These are phyloP conservation scores for Tadarida brasiliensis DNA, from an alignment of 2,797 vertebrate genomes.

Conservation along the genomic window DNA sequence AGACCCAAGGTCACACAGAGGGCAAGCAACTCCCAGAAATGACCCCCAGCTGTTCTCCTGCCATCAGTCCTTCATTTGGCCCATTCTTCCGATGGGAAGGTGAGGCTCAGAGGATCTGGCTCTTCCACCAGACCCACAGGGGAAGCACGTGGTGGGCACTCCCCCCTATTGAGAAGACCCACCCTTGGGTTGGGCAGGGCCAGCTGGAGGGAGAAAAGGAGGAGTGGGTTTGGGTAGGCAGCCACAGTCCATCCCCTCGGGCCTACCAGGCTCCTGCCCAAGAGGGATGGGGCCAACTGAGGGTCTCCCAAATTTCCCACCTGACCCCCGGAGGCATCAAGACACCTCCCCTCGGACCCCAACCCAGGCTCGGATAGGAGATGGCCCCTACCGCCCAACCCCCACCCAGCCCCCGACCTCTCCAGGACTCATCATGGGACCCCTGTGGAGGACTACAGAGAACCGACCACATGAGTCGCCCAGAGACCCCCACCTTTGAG, in stretches of 20 bases:
- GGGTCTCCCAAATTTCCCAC: background rate
- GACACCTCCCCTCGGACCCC: background rate
- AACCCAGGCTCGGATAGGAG: background rate
- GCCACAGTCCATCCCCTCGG: background rate
- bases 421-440: background rate
- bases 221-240: background rate
- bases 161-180: background rate
- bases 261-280: background rate
- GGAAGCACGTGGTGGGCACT: background rate
- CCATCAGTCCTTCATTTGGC: accelerated
- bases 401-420: background rate
- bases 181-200: background rate
- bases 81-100: background rate
- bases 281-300: background rate
- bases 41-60: background rate
- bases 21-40: background rate
- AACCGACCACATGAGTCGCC: background rate
- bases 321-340: too few species aligned
- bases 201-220: background rate
- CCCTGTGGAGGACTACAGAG: background rate
- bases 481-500: background rate
- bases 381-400: background rate
- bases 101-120: background rate
- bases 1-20: background rate
- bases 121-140: background rate